Evolutionary conservation across 2,113 vertebrate species (phyloP), one percentile per base, ranked within the genome.

Genomic region (Centrocercus urophasianus): DNA sequence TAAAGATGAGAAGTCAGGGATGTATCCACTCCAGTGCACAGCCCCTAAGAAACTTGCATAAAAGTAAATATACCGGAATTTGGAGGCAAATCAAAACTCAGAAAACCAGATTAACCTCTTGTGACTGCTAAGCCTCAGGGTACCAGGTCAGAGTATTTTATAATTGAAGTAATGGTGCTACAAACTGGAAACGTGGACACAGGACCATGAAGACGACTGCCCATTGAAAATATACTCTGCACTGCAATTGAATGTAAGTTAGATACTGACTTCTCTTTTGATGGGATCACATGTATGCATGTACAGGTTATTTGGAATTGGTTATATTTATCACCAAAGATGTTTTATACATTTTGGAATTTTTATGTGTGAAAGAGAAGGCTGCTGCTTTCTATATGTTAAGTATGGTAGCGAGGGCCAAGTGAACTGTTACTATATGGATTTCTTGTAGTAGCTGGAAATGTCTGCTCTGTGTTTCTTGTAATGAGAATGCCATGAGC

Each of bases 81-180:
- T 83, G 28, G 64, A 94, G 82, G 82, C 95, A 93, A 96, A 93
- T 96, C 8, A 96, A 91, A 93, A 95, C 90, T 93, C 87, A 84
- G 87, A 78, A 95, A 95, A 89, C 40, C 59, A 96, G 88, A 97
- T 96, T 96, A 96, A 96, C 75, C 57, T 91, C 79, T 57, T 93
- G 70, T 81, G 83, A 95, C 91, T 94, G 54, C 73, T 80, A 59
- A 92, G 79, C 91, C 88, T 81, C 57, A 45, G 66, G 92, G 78
- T 89, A 73, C 28, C 54, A 73, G 91, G 84, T 91, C 86, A 83
- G 48, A 78, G 32, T 59, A 59, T 88, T 69, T 65, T 94, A 48
- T 75, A 93, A 91, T 85, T 86, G 76, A 88, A 88, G 54, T 73
- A 84, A 90, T 77, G 65, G 52, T 79, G 66, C 75, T 95, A 20